These are phyloP conservation scores for Helicoverpa assulta DNA, from an alignment of 2,888 invertebrate genomes.

Conservation along the genomic window DNA sequence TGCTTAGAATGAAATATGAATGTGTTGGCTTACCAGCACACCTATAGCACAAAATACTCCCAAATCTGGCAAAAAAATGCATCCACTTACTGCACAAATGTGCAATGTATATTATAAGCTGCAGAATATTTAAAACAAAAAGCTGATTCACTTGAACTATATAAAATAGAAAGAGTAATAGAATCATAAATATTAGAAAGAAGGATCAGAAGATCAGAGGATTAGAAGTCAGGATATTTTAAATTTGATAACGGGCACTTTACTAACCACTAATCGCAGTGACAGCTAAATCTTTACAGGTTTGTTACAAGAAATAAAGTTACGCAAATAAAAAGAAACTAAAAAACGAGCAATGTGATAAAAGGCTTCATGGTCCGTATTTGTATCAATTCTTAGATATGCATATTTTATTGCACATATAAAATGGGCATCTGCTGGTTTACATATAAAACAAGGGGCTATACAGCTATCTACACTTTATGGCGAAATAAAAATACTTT, in stretches of 20 bases:
- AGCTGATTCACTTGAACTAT: too few species aligned
- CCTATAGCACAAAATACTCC: not conserved
- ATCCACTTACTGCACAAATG: too few species aligned
- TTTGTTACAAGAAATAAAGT: not conserved
- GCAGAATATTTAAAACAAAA: too few species aligned
- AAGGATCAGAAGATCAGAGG: too few species aligned
- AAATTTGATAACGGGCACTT: too few species aligned
- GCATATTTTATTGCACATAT: conserved; percentile 59
- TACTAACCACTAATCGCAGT: not conserved
- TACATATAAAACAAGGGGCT: conserved; percentile 54
- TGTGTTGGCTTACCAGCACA: not conserved
- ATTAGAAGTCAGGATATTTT: too few species aligned
- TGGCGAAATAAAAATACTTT: conserved; percentile 53
- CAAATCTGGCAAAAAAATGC: not conserved
- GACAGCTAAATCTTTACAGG: not conserved
- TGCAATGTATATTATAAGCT: too few species aligned
- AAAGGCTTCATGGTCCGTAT: conserved; percentile 31
- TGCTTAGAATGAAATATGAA: not conserved
- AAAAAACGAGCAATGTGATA: conserved; percentile 7
- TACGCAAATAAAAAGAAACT: not conserved
- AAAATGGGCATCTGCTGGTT: conserved; percentile 56
- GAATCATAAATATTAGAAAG: too few species aligned
- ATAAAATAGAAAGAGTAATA: too few species aligned
- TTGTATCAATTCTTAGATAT: conserved; percentile 59
- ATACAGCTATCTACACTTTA: conserved; percentile 54